phyloP scores from a whole-genome alignment of 1,140 invertebrate species.

The Lutraria rhynchaena region DNA sequence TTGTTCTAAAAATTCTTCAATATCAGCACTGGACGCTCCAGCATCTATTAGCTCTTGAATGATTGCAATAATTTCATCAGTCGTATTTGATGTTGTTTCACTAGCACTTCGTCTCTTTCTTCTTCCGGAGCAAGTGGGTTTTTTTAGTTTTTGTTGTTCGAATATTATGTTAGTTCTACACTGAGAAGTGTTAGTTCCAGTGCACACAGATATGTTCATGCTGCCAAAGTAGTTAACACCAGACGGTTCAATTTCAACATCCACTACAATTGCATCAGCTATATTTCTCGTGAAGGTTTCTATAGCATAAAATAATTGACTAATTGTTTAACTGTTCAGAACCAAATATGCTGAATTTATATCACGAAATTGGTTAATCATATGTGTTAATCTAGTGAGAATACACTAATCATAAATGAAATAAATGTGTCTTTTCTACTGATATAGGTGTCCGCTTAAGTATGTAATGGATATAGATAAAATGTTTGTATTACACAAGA shows the following conservation, averaged over 20 bases:
- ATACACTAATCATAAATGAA: not conserved
- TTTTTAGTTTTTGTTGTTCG: not conserved
- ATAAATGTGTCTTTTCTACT: not conserved
- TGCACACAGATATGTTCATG: conserved; percentile 1
- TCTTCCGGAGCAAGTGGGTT: not conserved
- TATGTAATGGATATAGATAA: too few species aligned
- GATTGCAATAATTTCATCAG: too few species aligned
- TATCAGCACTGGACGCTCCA: not conserved
- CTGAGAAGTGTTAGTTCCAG: not conserved
- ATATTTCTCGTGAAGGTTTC: not conserved
- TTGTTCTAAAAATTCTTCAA: not conserved
- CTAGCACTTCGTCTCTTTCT: not conserved
- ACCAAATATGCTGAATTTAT: not conserved
- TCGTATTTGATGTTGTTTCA: conserved; percentile 1
- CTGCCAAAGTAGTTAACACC: not conserved
- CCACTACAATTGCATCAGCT: conserved; percentile 2
- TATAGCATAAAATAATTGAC: not conserved
- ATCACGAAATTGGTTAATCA: not conserved
- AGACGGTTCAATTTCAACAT: not conserved
- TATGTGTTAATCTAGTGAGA: not conserved
- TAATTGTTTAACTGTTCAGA: too few species aligned
- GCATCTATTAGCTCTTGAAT: not conserved
- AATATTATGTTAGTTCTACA: not conserved
- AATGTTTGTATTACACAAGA: too few species aligned
- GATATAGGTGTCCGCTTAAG: not conserved